Evolutionary conservation across 2,888 invertebrate species (phyloP).

Genomic region (Venusia cambrica): DNA sequence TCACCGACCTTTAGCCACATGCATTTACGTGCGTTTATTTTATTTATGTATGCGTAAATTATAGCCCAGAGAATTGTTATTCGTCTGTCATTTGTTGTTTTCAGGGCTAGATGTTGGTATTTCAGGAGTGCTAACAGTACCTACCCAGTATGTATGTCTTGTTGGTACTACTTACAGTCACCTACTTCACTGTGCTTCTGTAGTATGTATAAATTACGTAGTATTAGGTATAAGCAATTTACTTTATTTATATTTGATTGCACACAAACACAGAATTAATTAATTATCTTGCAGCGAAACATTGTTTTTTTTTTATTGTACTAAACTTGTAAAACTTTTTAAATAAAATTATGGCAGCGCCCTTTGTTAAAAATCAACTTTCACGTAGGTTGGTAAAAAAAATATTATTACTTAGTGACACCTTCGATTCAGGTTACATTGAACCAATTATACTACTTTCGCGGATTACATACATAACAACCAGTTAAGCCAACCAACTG

Average conservation of each 20-base stretch:
- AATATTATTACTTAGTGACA: constrained; percentile 18
- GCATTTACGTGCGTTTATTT: constrained; percentile 6
- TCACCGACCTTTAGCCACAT: constrained; percentile 17
- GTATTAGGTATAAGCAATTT: too few relatives aligned
- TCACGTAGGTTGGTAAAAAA: too few relatives aligned
- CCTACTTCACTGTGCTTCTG: neutral
- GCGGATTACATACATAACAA: constrained; percentile 35
- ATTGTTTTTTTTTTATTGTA: too few relatives aligned
- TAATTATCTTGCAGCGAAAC: too few relatives aligned
- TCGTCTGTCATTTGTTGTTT: constrained; percentile 5
- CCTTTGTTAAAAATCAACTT: too few relatives aligned
- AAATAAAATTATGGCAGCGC: too few relatives aligned
- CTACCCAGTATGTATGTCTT: too few relatives aligned
- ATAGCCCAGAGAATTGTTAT: constrained; percentile 3
- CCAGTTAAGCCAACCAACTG: constrained; percentile 8
- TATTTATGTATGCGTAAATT: constrained; percentile 16
- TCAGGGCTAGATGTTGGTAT: constrained; percentile 2
- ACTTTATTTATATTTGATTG: too few relatives aligned
- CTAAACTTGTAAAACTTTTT: too few relatives aligned
- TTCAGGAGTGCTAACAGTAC: constrained; percentile 3
- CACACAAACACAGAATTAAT: too few relatives aligned
- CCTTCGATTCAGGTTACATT: constrained; percentile 16
- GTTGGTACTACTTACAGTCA: constrained; percentile 5
- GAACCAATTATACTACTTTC: constrained; percentile 32
- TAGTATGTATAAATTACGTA: constrained; percentile 13